These are phyloP conservation scores for Bovichtus variegatus DNA, from an alignment of 2,797 vertebrate species.

Conservation along the genomic window DNA sequence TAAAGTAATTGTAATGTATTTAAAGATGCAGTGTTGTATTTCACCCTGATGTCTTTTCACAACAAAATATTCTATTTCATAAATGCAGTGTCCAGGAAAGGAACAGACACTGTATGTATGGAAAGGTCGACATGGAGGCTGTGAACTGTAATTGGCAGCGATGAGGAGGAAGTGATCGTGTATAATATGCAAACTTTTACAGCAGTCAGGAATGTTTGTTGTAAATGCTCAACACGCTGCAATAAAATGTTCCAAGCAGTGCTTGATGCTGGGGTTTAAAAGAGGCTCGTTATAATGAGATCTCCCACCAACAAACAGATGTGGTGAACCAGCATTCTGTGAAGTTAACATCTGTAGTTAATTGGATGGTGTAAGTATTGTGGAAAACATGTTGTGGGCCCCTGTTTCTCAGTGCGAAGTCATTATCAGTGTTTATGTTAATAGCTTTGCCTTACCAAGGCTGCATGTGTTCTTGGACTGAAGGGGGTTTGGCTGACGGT, in stretches of 20 bases:
- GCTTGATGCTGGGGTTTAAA: constrained; percentile 73
- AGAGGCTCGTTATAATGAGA: constrained; percentile 80
- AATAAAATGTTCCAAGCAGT: constrained; percentile 77
- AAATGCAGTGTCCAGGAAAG: background rate
- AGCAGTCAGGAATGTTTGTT: constrained; percentile 74
- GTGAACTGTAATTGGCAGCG: background rate
- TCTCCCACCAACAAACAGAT: constrained; percentile 85
- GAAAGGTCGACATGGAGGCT: constrained; percentile 25
- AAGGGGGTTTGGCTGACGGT: constrained; percentile 37
- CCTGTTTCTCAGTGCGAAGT: constrained; percentile 73
- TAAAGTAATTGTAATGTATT: background rate
- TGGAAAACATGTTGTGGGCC: constrained; percentile 75
- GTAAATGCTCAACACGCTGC: constrained; percentile 76
- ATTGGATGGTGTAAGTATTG: constrained; percentile 82
- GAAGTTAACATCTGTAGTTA: constrained; percentile 84
- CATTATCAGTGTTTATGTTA: constrained; percentile 82
- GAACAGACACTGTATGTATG: no score
- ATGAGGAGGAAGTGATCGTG: constrained; percentile 48
- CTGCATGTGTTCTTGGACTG: constrained; percentile 57
- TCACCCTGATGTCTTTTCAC: background rate
- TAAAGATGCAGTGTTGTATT: background rate
- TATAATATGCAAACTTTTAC: constrained; percentile 70
- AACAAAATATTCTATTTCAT: background rate
- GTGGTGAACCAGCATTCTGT: constrained; percentile 79
- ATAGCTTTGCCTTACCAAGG: constrained; percentile 67